Evolutionary conservation across 2,797 vertebrate species (phyloP).

Genomic region (Calcarius lapponicus): DNA sequence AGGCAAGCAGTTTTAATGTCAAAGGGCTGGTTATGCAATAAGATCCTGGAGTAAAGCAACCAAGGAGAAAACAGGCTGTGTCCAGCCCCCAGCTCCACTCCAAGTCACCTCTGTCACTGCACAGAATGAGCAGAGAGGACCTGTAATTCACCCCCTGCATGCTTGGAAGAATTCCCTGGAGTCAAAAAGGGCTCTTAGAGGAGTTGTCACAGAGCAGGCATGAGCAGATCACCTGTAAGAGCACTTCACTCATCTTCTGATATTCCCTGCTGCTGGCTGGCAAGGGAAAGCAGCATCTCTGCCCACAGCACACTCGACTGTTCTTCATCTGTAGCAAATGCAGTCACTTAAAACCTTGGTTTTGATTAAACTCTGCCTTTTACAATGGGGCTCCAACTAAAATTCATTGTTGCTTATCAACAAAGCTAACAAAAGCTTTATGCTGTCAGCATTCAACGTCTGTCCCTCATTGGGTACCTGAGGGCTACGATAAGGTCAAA

Average conservation of each 20-base stretch:
- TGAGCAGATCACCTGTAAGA: background rate
- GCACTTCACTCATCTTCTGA: background rate
- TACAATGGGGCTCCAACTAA: background rate
- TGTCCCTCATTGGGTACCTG: rapidly evolving
- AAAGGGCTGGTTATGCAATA: constrained; percentile 18
- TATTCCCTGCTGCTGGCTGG: background rate
- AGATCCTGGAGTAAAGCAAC: background rate
- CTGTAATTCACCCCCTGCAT: background rate
- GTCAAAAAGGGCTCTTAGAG: background rate
- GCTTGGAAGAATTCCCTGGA: background rate
- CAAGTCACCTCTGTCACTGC: background rate
- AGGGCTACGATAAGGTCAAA: background rate
- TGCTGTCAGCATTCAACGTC: background rate
- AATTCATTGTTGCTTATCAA: background rate
- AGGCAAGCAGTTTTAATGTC: constrained; percentile 26
- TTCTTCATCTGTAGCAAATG: background rate
- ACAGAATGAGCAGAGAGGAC: background rate
- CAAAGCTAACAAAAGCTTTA: background rate
- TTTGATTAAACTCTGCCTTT: constrained; percentile 38
- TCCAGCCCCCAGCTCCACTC: background rate
- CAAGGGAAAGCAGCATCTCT: background rate
- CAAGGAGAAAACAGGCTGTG: background rate
- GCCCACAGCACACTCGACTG: background rate
- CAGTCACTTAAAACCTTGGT: constrained; percentile 22
- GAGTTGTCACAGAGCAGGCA: background rate